A percentile compares a stretch with the other conserved stretches of the same genome.
Conservation (phyloP, 2,113 vertebrate species). For the Elanus axillaris region DNA sequence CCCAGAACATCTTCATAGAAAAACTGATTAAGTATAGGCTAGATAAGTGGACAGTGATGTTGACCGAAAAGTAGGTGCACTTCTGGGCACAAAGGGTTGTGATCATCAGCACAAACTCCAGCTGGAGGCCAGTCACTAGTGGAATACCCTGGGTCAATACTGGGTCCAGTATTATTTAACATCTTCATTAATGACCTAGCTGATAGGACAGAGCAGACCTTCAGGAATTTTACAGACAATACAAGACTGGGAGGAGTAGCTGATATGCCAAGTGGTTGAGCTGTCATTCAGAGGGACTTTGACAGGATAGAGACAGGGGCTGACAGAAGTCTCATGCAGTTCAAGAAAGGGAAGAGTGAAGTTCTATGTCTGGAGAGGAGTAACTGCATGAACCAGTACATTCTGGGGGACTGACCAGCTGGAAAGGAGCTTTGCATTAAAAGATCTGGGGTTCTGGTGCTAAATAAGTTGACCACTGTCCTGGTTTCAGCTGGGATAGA, state of each 20-base stretch:
- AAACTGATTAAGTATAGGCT: neutral
- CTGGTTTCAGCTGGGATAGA: too few species aligned
- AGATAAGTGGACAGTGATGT: neutral
- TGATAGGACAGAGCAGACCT: neutral
- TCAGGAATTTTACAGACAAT: neutral
- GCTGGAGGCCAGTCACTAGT: neutral
- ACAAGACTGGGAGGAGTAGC: neutral
- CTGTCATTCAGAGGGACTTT: neutral
- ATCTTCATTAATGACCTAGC: neutral
- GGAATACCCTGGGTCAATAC: neutral
- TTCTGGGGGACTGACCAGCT: neutral
- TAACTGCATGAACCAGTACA: accelerated
- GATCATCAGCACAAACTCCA: neutral
- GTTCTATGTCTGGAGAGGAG: neutral
- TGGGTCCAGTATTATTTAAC: neutral
- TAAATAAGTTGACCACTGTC: neutral
- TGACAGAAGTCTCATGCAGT: neutral
- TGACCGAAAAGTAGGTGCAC: neutral
- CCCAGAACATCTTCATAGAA: neutral
- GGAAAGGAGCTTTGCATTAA: neutral
- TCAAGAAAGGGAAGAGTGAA: neutral
- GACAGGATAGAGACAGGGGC: neutral
- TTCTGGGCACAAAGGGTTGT: neutral
- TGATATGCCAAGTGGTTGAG: neutral
- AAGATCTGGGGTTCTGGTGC: neutral